Percentiles rank a stretch among this genome's conserved stretches.
Evolutionary conservation across 2,113 vertebrate species (phyloP).

Genomic region (Marmota monax): DNA sequence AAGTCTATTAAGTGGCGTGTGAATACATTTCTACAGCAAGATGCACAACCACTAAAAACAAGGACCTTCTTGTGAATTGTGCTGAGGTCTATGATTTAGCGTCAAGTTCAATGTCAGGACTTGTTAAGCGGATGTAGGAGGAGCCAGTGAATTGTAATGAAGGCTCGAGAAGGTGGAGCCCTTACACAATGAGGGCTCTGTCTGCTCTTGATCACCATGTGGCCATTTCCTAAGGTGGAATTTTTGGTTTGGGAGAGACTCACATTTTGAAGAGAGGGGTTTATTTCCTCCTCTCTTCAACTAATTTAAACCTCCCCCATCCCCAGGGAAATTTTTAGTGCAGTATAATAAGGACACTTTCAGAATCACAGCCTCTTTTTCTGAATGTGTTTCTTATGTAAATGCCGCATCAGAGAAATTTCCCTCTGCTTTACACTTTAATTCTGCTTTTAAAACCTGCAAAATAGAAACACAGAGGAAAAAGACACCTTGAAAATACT

Average conservation of each 20-base stretch:
- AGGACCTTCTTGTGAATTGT: not conserved
- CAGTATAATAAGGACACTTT: constrained; percentile 61
- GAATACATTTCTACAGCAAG: constrained; percentile 36
- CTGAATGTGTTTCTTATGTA: constrained; percentile 78
- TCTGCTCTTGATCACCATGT: not conserved
- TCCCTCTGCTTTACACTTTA: constrained; percentile 63
- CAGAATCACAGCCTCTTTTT: constrained; percentile 72
- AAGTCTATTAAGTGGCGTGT: not conserved
- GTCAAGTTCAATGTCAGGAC: not conserved
- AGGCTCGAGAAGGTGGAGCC: not conserved
- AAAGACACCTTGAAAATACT: constrained; percentile 77
- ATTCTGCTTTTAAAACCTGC: constrained; percentile 74
- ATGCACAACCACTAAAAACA: not conserved
- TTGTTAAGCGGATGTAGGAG: not conserved
- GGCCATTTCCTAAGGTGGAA: not conserved
- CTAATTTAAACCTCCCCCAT: constrained; percentile 58
- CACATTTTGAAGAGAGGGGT: constrained; percentile 9
- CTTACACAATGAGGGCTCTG: constrained; percentile 40
- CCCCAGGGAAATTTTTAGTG: constrained; percentile 64
- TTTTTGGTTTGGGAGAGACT: not conserved
- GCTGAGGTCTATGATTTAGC: not conserved
- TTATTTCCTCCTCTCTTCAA: constrained; percentile 58
- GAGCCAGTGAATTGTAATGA: not conserved
- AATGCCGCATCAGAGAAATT: constrained; percentile 66
- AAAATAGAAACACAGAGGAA: constrained; percentile 70